phyloP scores from a whole-genome alignment of 2,113 vertebrate species.

The Actenoides hombroni region DNA sequence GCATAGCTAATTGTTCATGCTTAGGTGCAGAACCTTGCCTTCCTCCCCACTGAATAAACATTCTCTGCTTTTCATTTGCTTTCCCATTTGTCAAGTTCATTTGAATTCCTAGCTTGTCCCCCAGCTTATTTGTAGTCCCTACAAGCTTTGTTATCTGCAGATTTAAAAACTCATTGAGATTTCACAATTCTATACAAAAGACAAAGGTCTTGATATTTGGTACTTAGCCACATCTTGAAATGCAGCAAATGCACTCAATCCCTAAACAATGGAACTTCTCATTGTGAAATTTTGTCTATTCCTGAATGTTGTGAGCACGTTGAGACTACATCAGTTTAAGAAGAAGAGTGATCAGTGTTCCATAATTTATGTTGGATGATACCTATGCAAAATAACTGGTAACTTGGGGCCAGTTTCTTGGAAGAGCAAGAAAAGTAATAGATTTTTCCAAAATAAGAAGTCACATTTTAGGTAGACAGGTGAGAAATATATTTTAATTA shows the following conservation, averaged over 20 bases:
- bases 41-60: conserved; percentile 30
- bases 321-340: background rate
- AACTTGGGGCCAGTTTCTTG: background rate
- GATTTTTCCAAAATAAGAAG: background rate
- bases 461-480: background rate
- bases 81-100: background rate
- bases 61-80: background rate
- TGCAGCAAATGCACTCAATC: background rate
- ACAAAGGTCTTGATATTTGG: conserved; percentile 19
- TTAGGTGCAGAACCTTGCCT: conserved; percentile 2
- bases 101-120: background rate
- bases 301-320: background rate
- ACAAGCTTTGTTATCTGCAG: conserved; percentile 6
- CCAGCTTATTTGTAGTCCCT: conserved; percentile 14
- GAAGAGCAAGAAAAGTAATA: background rate
- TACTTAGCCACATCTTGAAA: background rate
- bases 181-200: background rate
- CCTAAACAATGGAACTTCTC: background rate
- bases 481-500: background rate
- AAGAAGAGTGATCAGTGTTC: background rate
- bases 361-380: background rate
- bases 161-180: conserved; percentile 17
- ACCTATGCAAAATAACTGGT: background rate
- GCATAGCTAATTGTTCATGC: conserved; percentile 13
- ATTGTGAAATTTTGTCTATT: background rate